Base-by-base conservation (phyloP, 2,113 vertebrate genomes). In the Carettochelys insculpta region DNA sequence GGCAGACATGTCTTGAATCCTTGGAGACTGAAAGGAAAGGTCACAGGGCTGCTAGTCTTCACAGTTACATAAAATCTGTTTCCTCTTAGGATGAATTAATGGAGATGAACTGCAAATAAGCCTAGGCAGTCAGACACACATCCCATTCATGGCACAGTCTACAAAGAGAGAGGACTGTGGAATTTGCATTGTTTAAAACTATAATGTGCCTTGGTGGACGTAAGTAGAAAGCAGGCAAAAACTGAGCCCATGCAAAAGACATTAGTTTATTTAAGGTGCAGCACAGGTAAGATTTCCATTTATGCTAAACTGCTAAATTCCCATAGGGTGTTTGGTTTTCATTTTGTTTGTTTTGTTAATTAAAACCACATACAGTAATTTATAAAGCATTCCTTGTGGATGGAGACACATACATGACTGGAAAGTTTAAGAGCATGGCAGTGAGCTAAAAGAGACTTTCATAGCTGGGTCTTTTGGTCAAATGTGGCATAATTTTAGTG, bases 1-100 rank as follows among this genome's bases (percentile, higher is more conserved):
- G 83, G 95, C 96, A 91, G 92, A 41, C 86, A 71, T 94, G 94
- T 96, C 95, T 94, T 88, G 90, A 96, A 86, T 92, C 94, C 94
- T 90, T 94, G 6, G 91, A 93, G 96, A 84, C 92, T 58, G 3
- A 29, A 91, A 45, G 80, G 94, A 93, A 93, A 94, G 97, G 97
- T 96, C 97, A 94, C 83, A 88, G 92, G 77, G 80, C 85, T 48
- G 94, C 94, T 96, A 2, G 88, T 93, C 91, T 54, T 88, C 61
- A n/a, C 82, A 93, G 91, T 85, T 87, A 82, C 88, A 56, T 8
- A 3, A 87, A 93, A 88, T 90, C 94, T 93, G 94, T 95, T 97
- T 97, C 95, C 97, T 94, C 90, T 95, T 91, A 96, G 93, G 94
- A 82, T 88, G 86, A 58, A 78, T 50, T 81, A 77, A 52, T 0